Conservation (phyloP, 2,888 invertebrate species). For the Melanchra persicariae region DNA sequence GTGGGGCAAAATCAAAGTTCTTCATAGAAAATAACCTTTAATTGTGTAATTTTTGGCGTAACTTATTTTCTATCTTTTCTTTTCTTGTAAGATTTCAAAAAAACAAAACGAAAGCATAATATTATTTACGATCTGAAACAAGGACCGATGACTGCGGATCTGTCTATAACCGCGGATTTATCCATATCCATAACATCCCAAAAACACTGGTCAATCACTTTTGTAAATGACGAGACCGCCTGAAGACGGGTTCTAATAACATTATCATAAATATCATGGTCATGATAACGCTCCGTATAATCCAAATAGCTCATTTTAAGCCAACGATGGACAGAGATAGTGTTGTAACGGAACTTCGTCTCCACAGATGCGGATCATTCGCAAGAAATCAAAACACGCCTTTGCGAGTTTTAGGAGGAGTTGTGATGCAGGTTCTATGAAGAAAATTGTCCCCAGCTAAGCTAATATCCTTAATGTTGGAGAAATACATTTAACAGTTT, state of each 20-base stretch:
- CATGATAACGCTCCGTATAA: slow-evolving; percentile 58
- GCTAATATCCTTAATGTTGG: too few species aligned
- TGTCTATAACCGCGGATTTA: background rate
- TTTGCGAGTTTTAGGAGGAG: too few species aligned
- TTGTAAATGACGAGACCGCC: slow-evolving; percentile 37
- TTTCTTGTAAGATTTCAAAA: background rate
- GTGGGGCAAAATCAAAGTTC: too few species aligned
- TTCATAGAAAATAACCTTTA: too few species aligned
- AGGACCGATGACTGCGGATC: slow-evolving; percentile 4
- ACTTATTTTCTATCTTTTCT: too few species aligned
- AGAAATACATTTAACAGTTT: too few species aligned
- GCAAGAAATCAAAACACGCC: too few species aligned
- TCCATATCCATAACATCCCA: slow-evolving; percentile 23
- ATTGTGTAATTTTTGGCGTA: too few species aligned
- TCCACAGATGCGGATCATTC: background rate
- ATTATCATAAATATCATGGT: slow-evolving; percentile 67
- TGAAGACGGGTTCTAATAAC: slow-evolving; percentile 39
- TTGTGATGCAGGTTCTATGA: too few species aligned
- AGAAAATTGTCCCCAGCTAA: too few species aligned
- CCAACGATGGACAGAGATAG: slow-evolving; percentile 44
- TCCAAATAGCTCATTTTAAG: slow-evolving; percentile 70
- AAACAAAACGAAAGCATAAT: slow-evolving; percentile 4
- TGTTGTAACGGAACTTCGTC: background rate
- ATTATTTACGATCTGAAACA: slow-evolving; percentile 18
- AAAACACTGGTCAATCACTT: slow-evolving; percentile 64